Conservation (phyloP, 2,797 vertebrate species). For the Bryconaethiops microstoma region DNA sequence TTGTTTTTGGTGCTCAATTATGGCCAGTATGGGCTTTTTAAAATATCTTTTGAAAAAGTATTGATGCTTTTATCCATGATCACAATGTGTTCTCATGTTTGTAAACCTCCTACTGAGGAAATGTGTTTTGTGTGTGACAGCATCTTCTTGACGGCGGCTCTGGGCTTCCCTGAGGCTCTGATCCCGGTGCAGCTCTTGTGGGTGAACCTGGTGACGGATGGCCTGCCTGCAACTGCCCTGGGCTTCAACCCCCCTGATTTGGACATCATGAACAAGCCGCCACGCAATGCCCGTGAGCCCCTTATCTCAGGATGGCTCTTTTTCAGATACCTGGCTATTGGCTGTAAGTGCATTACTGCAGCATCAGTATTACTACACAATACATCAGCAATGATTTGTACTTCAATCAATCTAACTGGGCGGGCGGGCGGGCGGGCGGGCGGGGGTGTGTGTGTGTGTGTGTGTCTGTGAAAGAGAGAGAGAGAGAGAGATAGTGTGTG, state of each 20-base stretch:
- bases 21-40: too few relatives aligned
- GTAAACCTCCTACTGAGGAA: neutral
- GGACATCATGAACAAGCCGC: conserved; percentile 97
- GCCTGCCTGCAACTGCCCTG: conserved; percentile 93
- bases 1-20: too few relatives aligned
- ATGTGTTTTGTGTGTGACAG: conserved; percentile 68
- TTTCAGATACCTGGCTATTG: conserved; percentile 96
- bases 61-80: neutral
- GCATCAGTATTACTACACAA: too few relatives aligned
- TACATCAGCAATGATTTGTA: too few relatives aligned
- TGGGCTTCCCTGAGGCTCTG: conserved; percentile 97
- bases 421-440: too few relatives aligned
- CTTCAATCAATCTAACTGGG: too few relatives aligned
- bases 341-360: conserved; percentile 70
- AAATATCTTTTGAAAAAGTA: too few relatives aligned
- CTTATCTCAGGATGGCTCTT: conserved; percentile 99
- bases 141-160: conserved; percentile 96
- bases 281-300: conserved; percentile 95
- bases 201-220: conserved; percentile 98
- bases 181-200: conserved; percentile 97
- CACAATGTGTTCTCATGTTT: neutral
- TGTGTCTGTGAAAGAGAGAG: too few relatives aligned
- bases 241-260: conserved; percentile 98
- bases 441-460: too few relatives aligned
- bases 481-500: too few relatives aligned